Evolutionary conservation across 2,797 vertebrate species (phyloP), one percentile per base, ranked within the genome.

Genomic region (Pterois miles): DNA sequence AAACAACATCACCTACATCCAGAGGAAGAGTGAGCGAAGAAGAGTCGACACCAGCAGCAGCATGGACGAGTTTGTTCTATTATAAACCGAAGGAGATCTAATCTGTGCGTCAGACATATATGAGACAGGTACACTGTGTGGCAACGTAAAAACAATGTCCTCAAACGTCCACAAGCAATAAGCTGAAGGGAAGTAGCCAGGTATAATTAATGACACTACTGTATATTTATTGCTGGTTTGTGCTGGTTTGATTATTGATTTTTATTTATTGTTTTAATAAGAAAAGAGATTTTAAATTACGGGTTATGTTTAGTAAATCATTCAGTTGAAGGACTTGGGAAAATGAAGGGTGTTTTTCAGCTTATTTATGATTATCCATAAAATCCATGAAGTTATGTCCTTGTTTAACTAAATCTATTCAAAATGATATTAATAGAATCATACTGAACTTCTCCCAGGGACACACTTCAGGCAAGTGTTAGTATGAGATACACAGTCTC

Each of bases 51-150:
- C 95, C 1, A 87, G 81, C 75, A 89, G 85, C 38, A 95, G 95
- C 74, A 78, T 93, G 4, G 97, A 98, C 0, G 97, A 97, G 82
- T 98, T 97, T 88, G 97, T 97, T 71, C 93, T 98, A n/a, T 86
- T 98, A 74, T 98, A 85, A 96, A 74, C 66, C 18, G 46, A n/a
- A 60, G 50, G 31, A 36, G 54, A 53, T 59, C 1, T 52, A 36
- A 20, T 77, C 11, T 38, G 29, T 62, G 29, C 20, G 65, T 68
- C 43, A 71, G 46, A 63, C 6, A 29, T n/a, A 6, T 12, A n/a
- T 43, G 33, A 40, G 12, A 69, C 20, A 22, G 53, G 40, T 50
- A 65, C 5, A 69, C 29, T 64, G 20, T 65, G 56, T 67, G 27
- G 62, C 48, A 56, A 71, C 6, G 2, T 27, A n/a, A 46, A 8